Conservation (phyloP, 2,797 vertebrate species). For the Ficedula albicollis region DNA sequence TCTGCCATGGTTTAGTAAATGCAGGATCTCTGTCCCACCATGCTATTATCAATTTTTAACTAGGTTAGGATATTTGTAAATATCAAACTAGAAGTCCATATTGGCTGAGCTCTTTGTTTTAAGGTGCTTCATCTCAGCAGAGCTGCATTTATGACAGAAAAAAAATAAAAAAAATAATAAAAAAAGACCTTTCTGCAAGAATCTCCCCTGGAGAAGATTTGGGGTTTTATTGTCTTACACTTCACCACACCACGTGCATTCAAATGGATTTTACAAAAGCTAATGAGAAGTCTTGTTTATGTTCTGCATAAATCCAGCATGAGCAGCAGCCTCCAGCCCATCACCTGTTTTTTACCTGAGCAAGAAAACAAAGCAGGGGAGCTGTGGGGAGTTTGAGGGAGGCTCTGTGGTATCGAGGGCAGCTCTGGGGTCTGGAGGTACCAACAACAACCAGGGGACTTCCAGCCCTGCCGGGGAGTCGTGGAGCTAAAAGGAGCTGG, state of each 20-base stretch:
- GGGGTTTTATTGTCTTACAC: not conserved
- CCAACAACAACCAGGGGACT: not conserved
- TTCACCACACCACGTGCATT: not conserved
- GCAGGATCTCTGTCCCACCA: not conserved
- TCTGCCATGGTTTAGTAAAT: rapidly evolving
- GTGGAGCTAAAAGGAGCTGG: constrained; percentile 24
- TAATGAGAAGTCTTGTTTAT: not conserved
- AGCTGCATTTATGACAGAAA: not conserved
- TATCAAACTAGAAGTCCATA: not conserved
- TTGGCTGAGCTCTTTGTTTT: not conserved
- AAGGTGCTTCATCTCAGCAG: not conserved
- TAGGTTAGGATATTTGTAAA: not conserved
- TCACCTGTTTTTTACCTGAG: not conserved
- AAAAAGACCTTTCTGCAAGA: not conserved
- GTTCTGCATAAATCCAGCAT: not conserved
- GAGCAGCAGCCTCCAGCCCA: not conserved
- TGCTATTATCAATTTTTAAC: not conserved
- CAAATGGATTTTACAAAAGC: not conserved
- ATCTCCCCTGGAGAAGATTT: not conserved
- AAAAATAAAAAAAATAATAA: too few relatives aligned
- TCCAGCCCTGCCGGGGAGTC: not conserved
- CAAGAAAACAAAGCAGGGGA: not conserved
- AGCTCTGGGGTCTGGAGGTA: not conserved
- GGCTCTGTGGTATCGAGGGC: not conserved
- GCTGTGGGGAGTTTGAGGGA: not conserved